Evolutionary conservation across 2,797 vertebrate genomes (phyloP), one percentile per base, ranked within the genome.

Genomic region (Tarsius wallacei): DNA sequence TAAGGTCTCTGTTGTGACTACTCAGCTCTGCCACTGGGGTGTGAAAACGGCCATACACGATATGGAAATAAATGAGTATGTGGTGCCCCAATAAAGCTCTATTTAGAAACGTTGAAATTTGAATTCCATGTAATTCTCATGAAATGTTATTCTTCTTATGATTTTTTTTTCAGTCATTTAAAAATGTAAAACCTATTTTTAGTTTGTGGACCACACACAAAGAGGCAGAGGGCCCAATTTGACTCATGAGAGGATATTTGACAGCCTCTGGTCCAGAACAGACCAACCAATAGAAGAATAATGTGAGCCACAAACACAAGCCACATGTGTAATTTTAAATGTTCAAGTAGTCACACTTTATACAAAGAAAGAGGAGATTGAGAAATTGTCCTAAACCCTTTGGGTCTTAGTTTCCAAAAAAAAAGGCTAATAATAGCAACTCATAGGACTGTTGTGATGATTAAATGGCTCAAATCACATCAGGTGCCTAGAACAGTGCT

Each of bases 71-170:
- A 83, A 31, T 33, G 63, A 5, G 11, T 28, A 47, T 19, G 31
- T 9, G 13, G 11, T 17, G 28, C 74, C 19, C 49, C n/a, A 55
- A n/a, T 66, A 61, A 81, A 91, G 31, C 16, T 83, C 82, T 66
- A 26, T 66, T 87, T 57, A 81, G 66, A 49, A 21, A 93, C 49
- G 70, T 0, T 53, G 24, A 78, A 51, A 90, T 70, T 61, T 49
- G 21, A 94, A 90, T 74, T 51, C 57, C 33, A 68, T 31, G 26
- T 71, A 17, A 36, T 77, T 90, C 77, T 78, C 21, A 51, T 76
- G 28, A 91, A 94, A 84, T 74, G 61, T 26, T 77, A 24, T 76
- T 93, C 55, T 91, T 78, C 49, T 96, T 83, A 66, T 51, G 11
- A 6, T 28, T 31, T 59, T 66, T 57, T 80, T 86, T 76, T 81